phyloP scores from a whole-genome alignment of 2,113 vertebrate species.

The Trichechus manatus region DNA sequence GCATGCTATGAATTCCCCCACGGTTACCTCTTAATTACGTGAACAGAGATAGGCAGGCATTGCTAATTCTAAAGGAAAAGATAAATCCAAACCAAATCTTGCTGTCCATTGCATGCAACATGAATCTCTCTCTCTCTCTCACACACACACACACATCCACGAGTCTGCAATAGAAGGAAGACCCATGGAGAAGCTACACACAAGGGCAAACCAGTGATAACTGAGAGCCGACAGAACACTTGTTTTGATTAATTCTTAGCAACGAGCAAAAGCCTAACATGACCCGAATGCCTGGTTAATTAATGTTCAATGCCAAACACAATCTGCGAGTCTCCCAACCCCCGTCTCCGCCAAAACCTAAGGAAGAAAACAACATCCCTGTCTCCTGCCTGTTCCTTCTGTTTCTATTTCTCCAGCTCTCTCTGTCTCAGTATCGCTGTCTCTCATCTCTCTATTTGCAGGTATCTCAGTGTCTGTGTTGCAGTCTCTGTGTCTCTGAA shows the following conservation, averaged over 20 bases:
- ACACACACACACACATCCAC: neutral
- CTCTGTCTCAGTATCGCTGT: neutral
- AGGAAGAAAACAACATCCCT: neutral
- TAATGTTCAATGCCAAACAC: neutral
- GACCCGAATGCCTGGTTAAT: neutral
- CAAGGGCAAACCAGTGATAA: neutral
- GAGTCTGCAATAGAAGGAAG: neutral
- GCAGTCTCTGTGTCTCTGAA: neutral
- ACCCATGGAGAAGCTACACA: neutral
- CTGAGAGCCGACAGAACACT: neutral
- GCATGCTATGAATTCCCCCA: neutral
- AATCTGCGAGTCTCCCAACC: neutral
- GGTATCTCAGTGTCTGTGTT: neutral
- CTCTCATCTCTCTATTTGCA: neutral
- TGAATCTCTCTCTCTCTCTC: neutral
- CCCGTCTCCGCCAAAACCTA: rapidly evolving
- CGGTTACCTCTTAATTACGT: constrained; percentile 65
- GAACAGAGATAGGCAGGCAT: neutral
- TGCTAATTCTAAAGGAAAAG: constrained; percentile 56
- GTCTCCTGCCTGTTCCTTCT: neutral
- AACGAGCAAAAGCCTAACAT: neutral
- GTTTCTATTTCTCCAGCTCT: neutral
- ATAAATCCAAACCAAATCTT: constrained; percentile 37
- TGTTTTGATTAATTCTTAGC: constrained; percentile 34
- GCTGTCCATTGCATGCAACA: neutral